A percentile compares a stretch with the other conserved stretches of the same genome.
Conservation (phyloP, 2,113 vertebrate genomes). For the Daboia siamensis region DNA sequence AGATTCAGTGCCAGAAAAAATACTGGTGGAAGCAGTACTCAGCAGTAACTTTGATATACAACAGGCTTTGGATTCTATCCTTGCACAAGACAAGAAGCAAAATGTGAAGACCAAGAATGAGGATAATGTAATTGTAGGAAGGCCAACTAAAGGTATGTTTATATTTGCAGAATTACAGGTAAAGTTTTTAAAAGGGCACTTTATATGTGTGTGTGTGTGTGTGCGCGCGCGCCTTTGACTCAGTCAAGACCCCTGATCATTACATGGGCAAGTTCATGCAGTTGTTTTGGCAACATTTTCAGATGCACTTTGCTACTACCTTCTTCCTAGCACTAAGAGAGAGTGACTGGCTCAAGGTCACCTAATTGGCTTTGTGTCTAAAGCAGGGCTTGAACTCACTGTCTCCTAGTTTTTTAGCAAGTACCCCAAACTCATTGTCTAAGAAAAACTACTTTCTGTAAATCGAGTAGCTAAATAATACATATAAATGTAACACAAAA, state of each 20-base stretch:
- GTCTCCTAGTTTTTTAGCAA: background rate
- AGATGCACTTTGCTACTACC: background rate
- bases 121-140: constrained; percentile 58
- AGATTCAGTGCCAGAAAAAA: constrained; percentile 81
- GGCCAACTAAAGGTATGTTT: constrained; percentile 85
- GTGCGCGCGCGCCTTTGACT: background rate
- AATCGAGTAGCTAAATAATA: constrained; percentile 10
- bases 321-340: background rate
- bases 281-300: background rate
- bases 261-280: background rate
- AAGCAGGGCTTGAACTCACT: background rate
- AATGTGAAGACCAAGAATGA: constrained; percentile 62
- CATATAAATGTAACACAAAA: background rate
- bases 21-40: constrained; percentile 82
- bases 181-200: background rate
- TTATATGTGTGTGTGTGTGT: background rate
- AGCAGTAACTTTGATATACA: constrained; percentile 84
- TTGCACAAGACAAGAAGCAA: constrained; percentile 77
- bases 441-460: background rate
- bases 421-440: background rate
- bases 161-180: constrained; percentile 4
- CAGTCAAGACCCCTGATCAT: background rate
- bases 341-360: background rate
- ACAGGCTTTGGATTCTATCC: constrained; percentile 83
- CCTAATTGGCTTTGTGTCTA: background rate